Percentiles rank a stretch among this genome's conserved stretches.
Conservation (phyloP, 2,888 invertebrate species). For the Tachina grossa region DNA sequence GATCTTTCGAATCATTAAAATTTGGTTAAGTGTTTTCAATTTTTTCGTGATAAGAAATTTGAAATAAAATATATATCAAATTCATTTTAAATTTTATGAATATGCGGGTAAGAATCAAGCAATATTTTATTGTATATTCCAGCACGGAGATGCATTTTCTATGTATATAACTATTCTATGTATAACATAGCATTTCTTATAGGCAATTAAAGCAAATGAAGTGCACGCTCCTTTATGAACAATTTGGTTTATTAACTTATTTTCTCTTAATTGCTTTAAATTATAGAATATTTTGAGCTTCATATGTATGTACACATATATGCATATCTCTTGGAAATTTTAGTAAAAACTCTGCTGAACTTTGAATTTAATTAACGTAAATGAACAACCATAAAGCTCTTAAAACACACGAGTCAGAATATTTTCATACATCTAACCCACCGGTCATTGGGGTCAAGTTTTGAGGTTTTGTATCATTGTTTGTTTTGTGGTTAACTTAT, state of each 20-base stretch:
- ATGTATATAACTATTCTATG: not conserved
- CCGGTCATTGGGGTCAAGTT: slow-evolving; percentile 47
- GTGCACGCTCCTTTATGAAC: not conserved
- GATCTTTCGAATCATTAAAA: too few relatives aligned
- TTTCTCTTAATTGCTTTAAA: not conserved
- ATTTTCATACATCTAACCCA: not conserved
- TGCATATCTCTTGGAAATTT: not conserved
- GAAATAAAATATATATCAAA: too few relatives aligned
- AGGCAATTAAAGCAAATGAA: not conserved
- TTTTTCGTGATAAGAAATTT: too few relatives aligned
- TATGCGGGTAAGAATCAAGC: not conserved
- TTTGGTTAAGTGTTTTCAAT: too few relatives aligned
- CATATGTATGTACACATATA: too few relatives aligned
- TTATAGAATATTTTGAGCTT: not conserved
- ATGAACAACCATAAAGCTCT: not conserved
- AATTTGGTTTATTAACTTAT: not conserved
- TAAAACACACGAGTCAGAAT: not conserved
- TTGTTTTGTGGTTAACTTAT: slow-evolving; percentile 50
- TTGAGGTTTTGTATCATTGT: slow-evolving; percentile 61
- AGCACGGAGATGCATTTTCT: not conserved
- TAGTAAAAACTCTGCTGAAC: not conserved
- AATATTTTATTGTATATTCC: not conserved
- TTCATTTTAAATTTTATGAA: too few relatives aligned
- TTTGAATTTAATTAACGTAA: slow-evolving; percentile 43
- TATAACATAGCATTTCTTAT: not conserved